Percentiles rank a stretch among this genome's conserved stretches.
These are phyloP conservation scores for Arvicola amphibius DNA, from an alignment of 2,797 vertebrate genomes.

Conservation along the genomic window DNA sequence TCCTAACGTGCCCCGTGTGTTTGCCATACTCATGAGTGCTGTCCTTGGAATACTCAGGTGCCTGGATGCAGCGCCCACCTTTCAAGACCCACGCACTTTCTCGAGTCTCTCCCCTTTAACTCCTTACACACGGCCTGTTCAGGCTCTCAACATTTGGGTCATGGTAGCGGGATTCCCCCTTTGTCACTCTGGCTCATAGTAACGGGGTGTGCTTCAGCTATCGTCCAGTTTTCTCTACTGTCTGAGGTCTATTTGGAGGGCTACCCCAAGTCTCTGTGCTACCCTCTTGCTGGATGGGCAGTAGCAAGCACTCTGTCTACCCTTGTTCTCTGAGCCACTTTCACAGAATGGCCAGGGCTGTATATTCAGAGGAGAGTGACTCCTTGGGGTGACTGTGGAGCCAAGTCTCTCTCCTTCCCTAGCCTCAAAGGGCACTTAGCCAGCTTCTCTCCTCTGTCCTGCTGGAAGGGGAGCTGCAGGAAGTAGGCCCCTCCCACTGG, in stretches of 20 bases:
- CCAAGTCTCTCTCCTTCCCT: background rate
- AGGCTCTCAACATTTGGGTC: background rate
- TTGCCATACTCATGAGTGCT: background rate
- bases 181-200: background rate
- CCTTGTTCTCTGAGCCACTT: background rate
- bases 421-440: background rate
- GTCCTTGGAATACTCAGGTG: background rate
- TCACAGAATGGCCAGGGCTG: background rate
- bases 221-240: background rate
- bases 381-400: background rate
- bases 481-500: background rate
- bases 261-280: background rate
- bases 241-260: background rate
- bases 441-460: background rate
- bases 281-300: background rate
- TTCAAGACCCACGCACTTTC: background rate
- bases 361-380: background rate
- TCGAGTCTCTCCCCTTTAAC: background rate
- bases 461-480: background rate
- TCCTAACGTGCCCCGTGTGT: background rate
- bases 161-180: background rate
- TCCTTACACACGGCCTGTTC: background rate
- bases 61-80: background rate
- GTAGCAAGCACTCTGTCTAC: background rate
- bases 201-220: background rate